Evolutionary conservation across 2,113 vertebrate genomes (phyloP).

Genomic region (Phaetusa simplex): DNA sequence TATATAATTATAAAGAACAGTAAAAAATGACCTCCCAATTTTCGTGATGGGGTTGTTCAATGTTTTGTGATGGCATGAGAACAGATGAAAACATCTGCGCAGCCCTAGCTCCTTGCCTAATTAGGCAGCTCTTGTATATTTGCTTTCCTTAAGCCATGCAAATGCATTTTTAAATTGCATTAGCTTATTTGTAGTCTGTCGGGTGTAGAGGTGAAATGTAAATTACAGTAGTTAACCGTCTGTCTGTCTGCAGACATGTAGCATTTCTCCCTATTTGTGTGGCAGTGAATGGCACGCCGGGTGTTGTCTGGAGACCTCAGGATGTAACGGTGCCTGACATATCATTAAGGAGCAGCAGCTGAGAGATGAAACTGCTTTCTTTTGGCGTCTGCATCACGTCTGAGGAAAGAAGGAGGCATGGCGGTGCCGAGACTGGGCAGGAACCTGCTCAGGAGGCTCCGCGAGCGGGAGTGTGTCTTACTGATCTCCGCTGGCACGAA

Average conservation of each 20-base stretch:
- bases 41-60: not conserved
- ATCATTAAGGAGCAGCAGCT: not conserved
- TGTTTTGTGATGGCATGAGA: not conserved
- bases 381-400: not conserved
- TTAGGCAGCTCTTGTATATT: constrained; percentile 12
- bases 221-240: not conserved
- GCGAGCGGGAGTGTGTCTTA: accelerated
- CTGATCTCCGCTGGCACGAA: accelerated
- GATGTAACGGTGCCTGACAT: not conserved
- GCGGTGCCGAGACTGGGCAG: not conserved
- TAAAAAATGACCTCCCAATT: not conserved
- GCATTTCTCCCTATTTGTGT: not conserved
- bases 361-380: not conserved
- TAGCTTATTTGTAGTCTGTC: not conserved
- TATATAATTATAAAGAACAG: constrained; percentile 53
- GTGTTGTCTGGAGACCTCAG: not conserved
- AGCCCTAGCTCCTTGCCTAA: not conserved
- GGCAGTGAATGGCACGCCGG: not conserved
- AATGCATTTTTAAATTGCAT: constrained; percentile 12
- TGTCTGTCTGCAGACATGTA: not conserved
- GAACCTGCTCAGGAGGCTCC: not conserved
- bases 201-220: not conserved
- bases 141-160: constrained; percentile 41
- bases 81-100: not conserved
- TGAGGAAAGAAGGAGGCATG: not conserved